Percentiles rank a stretch among this genome's conserved stretches.
phyloP scores from a whole-genome alignment of 1,140 invertebrate species.

The Helicoverpa armigera region DNA sequence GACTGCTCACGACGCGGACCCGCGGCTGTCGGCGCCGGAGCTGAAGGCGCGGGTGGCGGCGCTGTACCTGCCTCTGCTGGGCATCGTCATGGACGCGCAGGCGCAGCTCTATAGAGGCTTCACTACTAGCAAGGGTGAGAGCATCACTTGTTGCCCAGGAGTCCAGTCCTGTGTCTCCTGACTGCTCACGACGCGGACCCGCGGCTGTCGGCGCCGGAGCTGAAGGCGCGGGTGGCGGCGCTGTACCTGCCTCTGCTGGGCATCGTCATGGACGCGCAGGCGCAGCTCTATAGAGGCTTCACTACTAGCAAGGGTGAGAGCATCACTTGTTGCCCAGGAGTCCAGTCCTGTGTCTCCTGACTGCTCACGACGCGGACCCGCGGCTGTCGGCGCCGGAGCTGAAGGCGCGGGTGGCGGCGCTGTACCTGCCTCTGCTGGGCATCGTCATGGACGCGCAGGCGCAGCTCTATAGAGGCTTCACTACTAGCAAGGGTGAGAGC shows the following conservation, averaged over 20 bases:
- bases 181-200: conserved; percentile 96
- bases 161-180: conserved; percentile 92
- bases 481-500: conserved; percentile 66
- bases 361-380: conserved; percentile 95
- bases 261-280: conserved; percentile 95
- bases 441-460: conserved; percentile 95
- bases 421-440: conserved; percentile 96
- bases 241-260: conserved; percentile 96
- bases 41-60: conserved; percentile 95
- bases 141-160: too few relatives aligned
- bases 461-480: conserved; percentile 89
- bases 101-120: conserved; percentile 90
- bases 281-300: conserved; percentile 90
- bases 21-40: conserved; percentile 91
- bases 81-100: conserved; percentile 95
- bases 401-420: conserved; percentile 94
- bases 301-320: conserved; percentile 67
- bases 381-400: conserved; percentile 92
- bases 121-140: conserved; percentile 68
- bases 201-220: conserved; percentile 91
- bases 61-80: conserved; percentile 96
- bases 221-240: conserved; percentile 94
- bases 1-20: conserved; percentile 95
- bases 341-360: conserved; percentile 92
- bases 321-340: too few relatives aligned